phyloP scores from a whole-genome alignment of 2,888 invertebrate species.

The Perizoma flavofasciatum region DNA sequence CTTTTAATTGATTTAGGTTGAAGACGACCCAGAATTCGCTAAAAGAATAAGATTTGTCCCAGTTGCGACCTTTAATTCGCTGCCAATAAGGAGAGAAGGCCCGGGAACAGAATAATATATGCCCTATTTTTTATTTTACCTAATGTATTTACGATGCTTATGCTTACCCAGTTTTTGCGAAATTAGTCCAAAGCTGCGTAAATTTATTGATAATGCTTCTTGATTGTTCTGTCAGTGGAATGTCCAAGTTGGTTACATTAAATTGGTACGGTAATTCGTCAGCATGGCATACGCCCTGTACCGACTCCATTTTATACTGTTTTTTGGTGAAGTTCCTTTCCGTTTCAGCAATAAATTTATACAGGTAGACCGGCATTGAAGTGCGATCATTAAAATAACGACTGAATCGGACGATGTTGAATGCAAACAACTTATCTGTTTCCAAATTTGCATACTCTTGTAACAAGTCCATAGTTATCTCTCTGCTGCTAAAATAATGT shows the following conservation, averaged over 20 bases:
- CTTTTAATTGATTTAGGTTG: too few relatives aligned
- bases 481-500: conserved; percentile 62
- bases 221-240: conserved; percentile 66
- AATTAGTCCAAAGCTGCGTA: conserved; percentile 67
- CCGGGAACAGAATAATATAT: too few relatives aligned
- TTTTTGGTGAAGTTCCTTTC: conserved; percentile 70
- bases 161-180: conserved; percentile 69
- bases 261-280: conserved; percentile 73
- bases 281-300: conserved; percentile 71
- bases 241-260: conserved; percentile 61
- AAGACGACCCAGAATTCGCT: too few relatives aligned
- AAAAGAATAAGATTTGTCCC: too few relatives aligned
- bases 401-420: conserved; percentile 67
- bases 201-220: conserved; percentile 55
- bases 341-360: conserved; percentile 69
- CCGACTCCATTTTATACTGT: conserved; percentile 62
- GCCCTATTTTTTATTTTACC: too few relatives aligned
- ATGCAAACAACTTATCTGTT: conserved; percentile 65
- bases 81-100: too few relatives aligned
- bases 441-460: conserved; percentile 62
- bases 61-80: too few relatives aligned
- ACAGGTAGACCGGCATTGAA: conserved; percentile 61
- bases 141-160: too few relatives aligned
- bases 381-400: conserved; percentile 53
- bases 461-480: conserved; percentile 52